Evolutionary conservation across 2,113 vertebrate genomes (phyloP).

Genomic region (Glareola pratincola): DNA sequence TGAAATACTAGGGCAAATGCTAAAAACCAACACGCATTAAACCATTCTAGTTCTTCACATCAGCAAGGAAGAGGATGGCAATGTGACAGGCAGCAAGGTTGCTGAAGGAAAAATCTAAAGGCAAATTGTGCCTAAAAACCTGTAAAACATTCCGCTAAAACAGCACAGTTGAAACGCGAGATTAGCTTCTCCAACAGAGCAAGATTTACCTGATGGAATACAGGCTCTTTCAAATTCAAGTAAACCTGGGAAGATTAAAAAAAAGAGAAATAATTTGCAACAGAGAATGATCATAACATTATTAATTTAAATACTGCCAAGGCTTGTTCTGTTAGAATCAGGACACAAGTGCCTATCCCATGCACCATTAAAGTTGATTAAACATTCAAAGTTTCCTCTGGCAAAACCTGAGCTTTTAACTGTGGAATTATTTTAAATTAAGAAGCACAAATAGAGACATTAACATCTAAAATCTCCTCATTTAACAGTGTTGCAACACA

Average conservation of each 20-base stretch:
- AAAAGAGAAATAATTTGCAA: slow-evolving; percentile 24
- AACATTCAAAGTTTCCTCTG: not conserved
- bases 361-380: not conserved
- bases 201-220: slow-evolving; percentile 94
- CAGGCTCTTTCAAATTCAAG: slow-evolving; percentile 91
- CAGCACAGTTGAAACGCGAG: not conserved
- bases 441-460: not conserved
- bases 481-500: not conserved
- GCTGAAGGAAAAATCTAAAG: not conserved
- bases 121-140: not conserved
- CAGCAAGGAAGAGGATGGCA: not conserved
- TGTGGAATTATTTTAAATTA: not conserved
- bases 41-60: not conserved
- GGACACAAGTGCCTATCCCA: not conserved
- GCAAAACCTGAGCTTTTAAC: not conserved
- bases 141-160: not conserved
- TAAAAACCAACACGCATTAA: not conserved
- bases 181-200: not conserved
- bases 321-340: not conserved
- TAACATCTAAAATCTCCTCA: not conserved
- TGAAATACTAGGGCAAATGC: not conserved
- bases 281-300: not conserved
- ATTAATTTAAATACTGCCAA: not conserved
- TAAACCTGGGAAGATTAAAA: slow-evolving; percentile 82
- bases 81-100: not conserved